Percentiles rank a stretch among this genome's conserved stretches.
These are phyloP conservation scores for Porites lutea DNA, from an alignment of 64 coral and sea anemone genomes.

Conservation along the genomic window DNA sequence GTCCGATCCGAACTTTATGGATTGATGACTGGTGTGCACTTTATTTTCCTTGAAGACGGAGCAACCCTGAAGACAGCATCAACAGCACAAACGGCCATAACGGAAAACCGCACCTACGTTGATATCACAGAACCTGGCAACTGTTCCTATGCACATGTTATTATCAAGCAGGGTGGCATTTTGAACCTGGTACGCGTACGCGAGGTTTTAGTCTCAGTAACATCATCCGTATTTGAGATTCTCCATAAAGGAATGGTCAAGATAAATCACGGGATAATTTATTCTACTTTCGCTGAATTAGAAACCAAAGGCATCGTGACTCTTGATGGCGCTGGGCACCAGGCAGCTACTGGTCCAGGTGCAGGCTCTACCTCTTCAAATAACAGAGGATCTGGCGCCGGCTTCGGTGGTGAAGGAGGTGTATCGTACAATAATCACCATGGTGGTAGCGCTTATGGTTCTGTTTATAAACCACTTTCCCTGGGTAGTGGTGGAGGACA, in stretches of 20 bases:
- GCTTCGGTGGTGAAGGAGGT: slow-evolving; percentile 86
- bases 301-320: slow-evolving; percentile 85
- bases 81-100: slow-evolving; percentile 89
- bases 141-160: slow-evolving; percentile 78
- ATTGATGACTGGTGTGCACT: slow-evolving; percentile 87
- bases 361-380: slow-evolving; percentile 41
- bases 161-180: slow-evolving; percentile 88
- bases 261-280: slow-evolving; percentile 92
- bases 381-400: slow-evolving; percentile 68
- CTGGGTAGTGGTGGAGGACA: slow-evolving; percentile 89
- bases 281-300: slow-evolving; percentile 79
- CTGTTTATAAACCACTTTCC: slow-evolving; percentile 80
- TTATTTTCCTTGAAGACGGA: slow-evolving; percentile 83
- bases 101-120: slow-evolving; percentile 85
- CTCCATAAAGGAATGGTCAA: slow-evolving; percentile 82
- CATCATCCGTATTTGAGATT: slow-evolving; percentile 85
- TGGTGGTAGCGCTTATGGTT: slow-evolving; percentile 88
- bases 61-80: slow-evolving; percentile 74
- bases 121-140: slow-evolving; percentile 92
- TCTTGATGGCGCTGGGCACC: slow-evolving; percentile 84
- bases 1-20: slow-evolving; percentile 87
- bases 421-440: not conserved
- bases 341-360: slow-evolving; percentile 59
- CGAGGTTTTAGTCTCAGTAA: slow-evolving; percentile 73
- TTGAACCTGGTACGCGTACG: slow-evolving; percentile 69